Conservation (phyloP, 2,797 vertebrate species). For the Spheniscus humboldti region DNA sequence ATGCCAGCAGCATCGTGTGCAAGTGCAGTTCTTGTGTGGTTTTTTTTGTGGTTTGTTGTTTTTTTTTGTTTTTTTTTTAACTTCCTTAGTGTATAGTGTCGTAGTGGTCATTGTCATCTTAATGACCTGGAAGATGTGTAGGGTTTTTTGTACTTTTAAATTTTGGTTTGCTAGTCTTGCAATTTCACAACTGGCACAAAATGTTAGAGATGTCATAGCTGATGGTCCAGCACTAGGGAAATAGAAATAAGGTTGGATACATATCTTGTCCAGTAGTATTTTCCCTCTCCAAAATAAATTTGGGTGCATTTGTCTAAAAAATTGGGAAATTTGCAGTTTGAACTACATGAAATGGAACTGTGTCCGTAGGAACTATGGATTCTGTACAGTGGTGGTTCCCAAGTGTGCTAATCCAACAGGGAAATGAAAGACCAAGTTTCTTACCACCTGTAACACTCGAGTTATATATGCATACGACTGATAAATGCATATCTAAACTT, state of each 20-base stretch:
- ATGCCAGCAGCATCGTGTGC: not conserved
- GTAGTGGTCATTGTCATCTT: not conserved
- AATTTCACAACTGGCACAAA: not conserved
- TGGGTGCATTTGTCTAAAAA: not conserved
- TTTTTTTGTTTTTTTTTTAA: not conserved
- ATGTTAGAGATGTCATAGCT: not conserved
- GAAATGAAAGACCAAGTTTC: not conserved
- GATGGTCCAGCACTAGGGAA: not conserved
- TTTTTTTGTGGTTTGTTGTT: not conserved
- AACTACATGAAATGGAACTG: not conserved
- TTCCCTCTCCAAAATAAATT: not conserved
- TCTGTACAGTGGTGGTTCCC: not conserved
- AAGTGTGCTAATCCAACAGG: not conserved
- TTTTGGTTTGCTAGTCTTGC: not conserved
- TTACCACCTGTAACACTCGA: not conserved
- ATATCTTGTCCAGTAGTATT: not conserved
- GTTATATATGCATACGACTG: not conserved
- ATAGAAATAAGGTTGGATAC: not conserved
- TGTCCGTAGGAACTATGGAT: not conserved
- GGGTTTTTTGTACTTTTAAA: not conserved
- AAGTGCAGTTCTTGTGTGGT: not conserved
- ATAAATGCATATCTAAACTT: not conserved
- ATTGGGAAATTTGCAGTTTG: not conserved
- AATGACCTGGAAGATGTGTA: not conserved
- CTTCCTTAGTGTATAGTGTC: not conserved